Conservation (phyloP, 1,140 invertebrate species). For the Tetragonula clypearis region DNA sequence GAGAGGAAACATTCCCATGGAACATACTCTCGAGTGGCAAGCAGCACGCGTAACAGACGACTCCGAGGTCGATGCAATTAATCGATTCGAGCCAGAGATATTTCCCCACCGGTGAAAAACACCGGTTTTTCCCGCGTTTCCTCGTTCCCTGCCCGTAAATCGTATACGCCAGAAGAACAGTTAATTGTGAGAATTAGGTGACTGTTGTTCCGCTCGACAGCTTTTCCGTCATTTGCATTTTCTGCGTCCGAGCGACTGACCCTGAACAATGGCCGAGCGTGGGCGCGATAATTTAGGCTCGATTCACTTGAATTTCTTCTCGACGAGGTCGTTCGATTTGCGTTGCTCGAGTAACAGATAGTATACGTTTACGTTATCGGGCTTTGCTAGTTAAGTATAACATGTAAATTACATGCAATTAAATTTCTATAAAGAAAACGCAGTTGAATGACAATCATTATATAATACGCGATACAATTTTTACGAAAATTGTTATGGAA, state of each 20-base stretch:
- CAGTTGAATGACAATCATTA: too few relatives aligned
- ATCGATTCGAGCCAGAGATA: slow-evolving; percentile 11
- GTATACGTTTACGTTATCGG: too few relatives aligned
- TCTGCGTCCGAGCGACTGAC: slow-evolving; percentile 16
- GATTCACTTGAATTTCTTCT: not conserved
- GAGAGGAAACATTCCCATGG: not conserved
- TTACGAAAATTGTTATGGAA: too few relatives aligned
- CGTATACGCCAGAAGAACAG: slow-evolving; percentile 17
- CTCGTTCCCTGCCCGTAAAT: slow-evolving; percentile 28
- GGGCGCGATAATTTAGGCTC: slow-evolving; percentile 4
- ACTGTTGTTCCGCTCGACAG: slow-evolving; percentile 59
- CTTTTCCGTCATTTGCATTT: slow-evolving; percentile 56
- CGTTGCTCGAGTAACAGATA: not conserved
- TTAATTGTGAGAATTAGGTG: slow-evolving; percentile 63
- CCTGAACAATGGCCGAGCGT: slow-evolving; percentile 25
- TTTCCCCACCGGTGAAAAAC: slow-evolving; percentile 14
- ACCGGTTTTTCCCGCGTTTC: slow-evolving; percentile 36
- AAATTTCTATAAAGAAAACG: too few relatives aligned
- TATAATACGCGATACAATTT: too few relatives aligned
- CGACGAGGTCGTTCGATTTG: not conserved
- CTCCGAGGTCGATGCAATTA: slow-evolving; percentile 19
- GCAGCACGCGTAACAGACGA: not conserved
- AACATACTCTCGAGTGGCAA: not conserved
- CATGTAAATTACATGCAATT: too few relatives aligned
- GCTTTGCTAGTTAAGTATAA: too few relatives aligned